Evolutionary conservation across 2,113 vertebrate species (phyloP), one percentile per base, ranked within the genome.

Genomic region (Myanophis thanlyinensis): DNA sequence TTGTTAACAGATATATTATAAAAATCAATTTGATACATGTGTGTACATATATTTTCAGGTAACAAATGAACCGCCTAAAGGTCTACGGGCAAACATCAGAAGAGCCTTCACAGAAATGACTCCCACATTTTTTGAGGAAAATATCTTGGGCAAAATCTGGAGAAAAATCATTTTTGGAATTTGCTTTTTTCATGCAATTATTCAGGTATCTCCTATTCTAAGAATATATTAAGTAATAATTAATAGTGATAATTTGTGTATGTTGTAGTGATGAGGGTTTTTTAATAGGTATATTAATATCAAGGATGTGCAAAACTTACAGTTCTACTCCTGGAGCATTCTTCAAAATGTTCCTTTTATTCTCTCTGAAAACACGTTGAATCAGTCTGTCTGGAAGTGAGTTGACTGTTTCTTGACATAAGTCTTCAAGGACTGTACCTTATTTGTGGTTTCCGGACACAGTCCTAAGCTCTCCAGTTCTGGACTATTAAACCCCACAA

Each of bases 61-160:
- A 94, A 98, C 98, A 89, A 98, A 98, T 90, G 98, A 98, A 91
- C 98, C 97, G 90, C 97, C 98, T 5, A 98, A 98, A 97, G 98
- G 98, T 67, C 97, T 98, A 51, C 96, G 98, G 88, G 98, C 97
- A 94, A 98, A 98, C 92, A 97, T 98, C 89, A 96, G 97, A 40
- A 95, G 97, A 87, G 97, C 97, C 49, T 98, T 98, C 95, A 98
- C 96, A 3, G 98, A 98, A 96, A 98, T 98, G 95, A 96, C 96
- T 91, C 53, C 89, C 92, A 94, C 93, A 0, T 98, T 98, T 97
- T 98, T 98, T 90, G 96, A 98, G 97, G 97, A 98, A 88, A 98
- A 98, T 92, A 90, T 97, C 47, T 96, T 98, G 93, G 97, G 96
- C 30, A 95, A 95, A 89, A 95, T 94, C 48, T 98, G 98, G 98